These are phyloP conservation scores for Cerceris ruficornis DNA, from an alignment of 2,888 invertebrate species.

Conservation along the genomic window DNA sequence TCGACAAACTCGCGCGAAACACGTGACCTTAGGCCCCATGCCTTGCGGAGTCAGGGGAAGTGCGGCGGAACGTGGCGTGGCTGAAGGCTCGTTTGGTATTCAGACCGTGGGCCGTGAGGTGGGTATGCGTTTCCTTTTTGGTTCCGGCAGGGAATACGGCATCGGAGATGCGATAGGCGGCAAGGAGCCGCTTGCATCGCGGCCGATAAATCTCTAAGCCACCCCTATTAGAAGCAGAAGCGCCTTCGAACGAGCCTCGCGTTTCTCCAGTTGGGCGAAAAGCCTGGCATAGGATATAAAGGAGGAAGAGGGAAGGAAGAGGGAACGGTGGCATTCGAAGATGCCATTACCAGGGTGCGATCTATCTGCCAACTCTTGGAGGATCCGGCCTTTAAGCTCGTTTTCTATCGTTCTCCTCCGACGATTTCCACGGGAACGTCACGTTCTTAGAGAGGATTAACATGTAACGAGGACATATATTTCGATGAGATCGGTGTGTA, in stretches of 20 bases:
- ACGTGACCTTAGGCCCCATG: constrained; percentile 42
- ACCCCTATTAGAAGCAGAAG: constrained; percentile 65
- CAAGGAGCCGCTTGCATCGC: constrained; percentile 57
- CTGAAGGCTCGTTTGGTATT: constrained; percentile 68
- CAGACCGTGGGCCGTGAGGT: constrained; percentile 54
- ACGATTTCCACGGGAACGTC: constrained; percentile 33
- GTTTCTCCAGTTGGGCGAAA: background rate
- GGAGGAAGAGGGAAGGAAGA: constrained; percentile 3
- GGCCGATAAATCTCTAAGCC: constrained; percentile 70
- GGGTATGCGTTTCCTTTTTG: constrained; percentile 70
- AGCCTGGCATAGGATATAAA: background rate
- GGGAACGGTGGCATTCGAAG: constrained; percentile 34
- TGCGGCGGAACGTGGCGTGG: constrained; percentile 23
- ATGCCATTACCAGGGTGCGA: constrained; percentile 37
- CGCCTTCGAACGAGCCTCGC: constrained; percentile 20
- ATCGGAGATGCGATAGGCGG: constrained; percentile 45
- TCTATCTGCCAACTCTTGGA: constrained; percentile 32
- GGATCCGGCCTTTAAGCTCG: constrained; percentile 15
- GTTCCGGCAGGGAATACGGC: constrained; percentile 62
- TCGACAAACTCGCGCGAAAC: constrained; percentile 52
- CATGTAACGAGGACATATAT: constrained; percentile 33
- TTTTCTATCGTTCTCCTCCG: background rate
- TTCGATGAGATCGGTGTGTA: constrained; percentile 14
- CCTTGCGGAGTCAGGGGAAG: background rate
- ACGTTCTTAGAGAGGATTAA: constrained; percentile 46